Evolutionary conservation across 2,888 invertebrate species (phyloP).

Genomic region (Drosophila neonasuta): DNA sequence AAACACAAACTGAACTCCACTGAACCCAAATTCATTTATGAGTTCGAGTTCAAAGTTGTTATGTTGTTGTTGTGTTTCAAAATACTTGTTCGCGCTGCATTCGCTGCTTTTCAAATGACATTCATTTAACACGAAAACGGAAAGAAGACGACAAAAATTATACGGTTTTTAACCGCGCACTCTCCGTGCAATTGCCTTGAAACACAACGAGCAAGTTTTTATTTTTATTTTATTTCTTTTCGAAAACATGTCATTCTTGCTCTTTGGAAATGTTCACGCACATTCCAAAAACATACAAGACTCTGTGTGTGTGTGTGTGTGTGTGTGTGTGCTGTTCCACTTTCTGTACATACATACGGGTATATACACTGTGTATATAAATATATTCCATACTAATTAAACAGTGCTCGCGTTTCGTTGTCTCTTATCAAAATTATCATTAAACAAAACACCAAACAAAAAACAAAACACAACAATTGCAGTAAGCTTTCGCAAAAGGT

Average conservation of each 20-base stretch:
- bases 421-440: constrained; percentile 63
- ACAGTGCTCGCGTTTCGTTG: constrained; percentile 15
- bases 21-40: constrained; percentile 12
- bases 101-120: constrained; percentile 28
- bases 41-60: constrained; percentile 43
- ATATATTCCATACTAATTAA: constrained; percentile 52
- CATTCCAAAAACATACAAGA: constrained; percentile 8
- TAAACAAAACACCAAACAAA: neutral
- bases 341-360: constrained; percentile 10
- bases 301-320: constrained; percentile 4
- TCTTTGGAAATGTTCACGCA: constrained; percentile 44
- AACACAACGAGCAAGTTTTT: constrained; percentile 19
- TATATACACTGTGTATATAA: constrained; percentile 2
- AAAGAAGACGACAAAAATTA: constrained; percentile 17
- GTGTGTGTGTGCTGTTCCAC: constrained; percentile 21
- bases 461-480: constrained; percentile 39
- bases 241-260: constrained; percentile 42
- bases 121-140: constrained; percentile 26
- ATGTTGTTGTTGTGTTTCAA: neutral
- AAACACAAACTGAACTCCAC: neutral
- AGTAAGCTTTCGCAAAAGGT: constrained; percentile 35
- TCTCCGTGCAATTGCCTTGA: constrained; percentile 33
- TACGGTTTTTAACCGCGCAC: constrained; percentile 29
- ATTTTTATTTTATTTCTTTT: constrained; percentile 52
- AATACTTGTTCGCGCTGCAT: constrained; percentile 15